Base-by-base conservation (phyloP, 2,888 invertebrate species). In the Agrochola lychnidis region DNA sequence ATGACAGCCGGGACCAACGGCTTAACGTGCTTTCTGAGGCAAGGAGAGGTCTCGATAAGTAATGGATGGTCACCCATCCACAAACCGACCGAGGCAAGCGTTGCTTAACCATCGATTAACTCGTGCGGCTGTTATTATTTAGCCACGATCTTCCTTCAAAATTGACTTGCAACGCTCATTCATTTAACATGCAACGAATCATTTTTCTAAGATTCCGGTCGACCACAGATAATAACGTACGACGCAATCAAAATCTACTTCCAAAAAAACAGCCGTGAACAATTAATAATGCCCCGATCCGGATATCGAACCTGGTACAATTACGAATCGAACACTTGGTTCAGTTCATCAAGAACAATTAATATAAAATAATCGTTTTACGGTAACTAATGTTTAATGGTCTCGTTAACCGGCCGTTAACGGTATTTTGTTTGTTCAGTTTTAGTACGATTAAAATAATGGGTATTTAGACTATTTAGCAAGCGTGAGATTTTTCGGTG, bases 321-420 rank as follows among this genome's bases (percentile, higher is more conserved):
- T 78, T 78, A 85, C 36, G 57, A 73, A 63, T 63, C 48, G 74
- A 63, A 64, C 76, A 57, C 62, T 82, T 56, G n/a, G 61, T 25
- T 69, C 63, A 83, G 81, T 81, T 81, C 83, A 81, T 82, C 76
- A 82, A 84, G 69, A 72, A 80, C 76, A 61, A 78, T 80, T 80
- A 82, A 66, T 30, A 53, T 14, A 25, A 70, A 40, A 62, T 70
- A 75, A 85, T 83, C 53, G 75, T 81, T 83, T 48, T 70, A 83
- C 82, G 83, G 74, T 81, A 56, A 56, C 56, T 72, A 83, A 85
- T n/a, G 22, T 4, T 51, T 83, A 73, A 83, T 73, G 1, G 30
- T 67, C 81, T 78, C 16, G 73, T 82, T 79, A 82, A 67, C 59
- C 2, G n/a, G 53, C 0, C 14, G 40, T 7, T 53, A 83, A 53